A percentile compares a stretch with the other conserved stretches of the same genome.
Evolutionary conservation across 2,797 vertebrate species (phyloP).

Genomic region (Australoheros facetus): DNA sequence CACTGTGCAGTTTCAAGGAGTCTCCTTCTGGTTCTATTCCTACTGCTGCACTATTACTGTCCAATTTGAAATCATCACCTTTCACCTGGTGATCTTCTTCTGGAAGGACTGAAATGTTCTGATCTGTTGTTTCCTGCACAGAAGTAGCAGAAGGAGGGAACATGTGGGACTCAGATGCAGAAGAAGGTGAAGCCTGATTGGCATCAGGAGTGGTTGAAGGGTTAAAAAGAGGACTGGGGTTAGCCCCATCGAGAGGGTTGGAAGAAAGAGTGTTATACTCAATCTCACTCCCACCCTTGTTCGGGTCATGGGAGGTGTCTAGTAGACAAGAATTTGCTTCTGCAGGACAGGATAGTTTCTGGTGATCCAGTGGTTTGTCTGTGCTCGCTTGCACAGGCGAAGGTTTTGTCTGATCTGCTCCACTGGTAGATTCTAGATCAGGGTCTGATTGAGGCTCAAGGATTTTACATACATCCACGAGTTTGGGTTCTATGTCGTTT

Average conservation of each 20-base stretch:
- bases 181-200: conserved; percentile 1
- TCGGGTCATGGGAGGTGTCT: conserved; percentile 50
- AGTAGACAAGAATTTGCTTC: conserved; percentile 45
- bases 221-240: conserved; percentile 12
- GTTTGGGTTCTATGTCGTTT: conserved; percentile 6
- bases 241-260: conserved; percentile 42
- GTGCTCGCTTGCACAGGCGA: conserved; percentile 35
- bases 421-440: conserved; percentile 46
- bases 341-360: conserved; percentile 22
- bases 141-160: conserved; percentile 8
- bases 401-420: conserved; percentile 70
- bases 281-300: conserved; percentile 58
- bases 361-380: conserved; percentile 32
- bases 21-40: conserved; percentile 70
- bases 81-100: conserved; percentile 31
- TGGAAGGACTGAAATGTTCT: conserved; percentile 3
- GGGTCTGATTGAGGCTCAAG: conserved; percentile 12
- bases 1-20: conserved; percentile 48
- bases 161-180: conserved; percentile 4
- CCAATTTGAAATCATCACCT: conserved; percentile 34
- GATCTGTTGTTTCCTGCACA: conserved; percentile 23
- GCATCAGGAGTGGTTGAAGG: conserved; percentile 11
- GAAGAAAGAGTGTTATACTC: conserved; percentile 75
- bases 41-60: conserved; percentile 29
- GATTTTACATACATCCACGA: conserved; percentile 11